Evolutionary conservation across 2,797 vertebrate species (phyloP).

Genomic region (Masticophis lateralis): DNA sequence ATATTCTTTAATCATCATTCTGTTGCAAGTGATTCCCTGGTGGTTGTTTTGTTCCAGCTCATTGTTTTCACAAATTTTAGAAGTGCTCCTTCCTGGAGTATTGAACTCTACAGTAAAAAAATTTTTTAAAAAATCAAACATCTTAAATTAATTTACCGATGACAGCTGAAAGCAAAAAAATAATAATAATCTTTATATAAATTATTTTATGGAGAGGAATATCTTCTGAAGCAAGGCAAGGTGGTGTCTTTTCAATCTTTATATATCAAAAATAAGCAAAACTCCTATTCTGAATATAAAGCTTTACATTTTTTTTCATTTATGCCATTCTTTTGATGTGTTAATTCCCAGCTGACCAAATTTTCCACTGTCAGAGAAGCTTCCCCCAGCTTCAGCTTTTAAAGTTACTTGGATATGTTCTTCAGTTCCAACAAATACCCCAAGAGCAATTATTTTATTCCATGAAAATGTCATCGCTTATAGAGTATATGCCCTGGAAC

Average conservation of each 20-base stretch:
- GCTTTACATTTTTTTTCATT: constrained; percentile 19
- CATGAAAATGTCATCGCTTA: constrained; percentile 3
- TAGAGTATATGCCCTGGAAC: neutral
- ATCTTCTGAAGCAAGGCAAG: neutral
- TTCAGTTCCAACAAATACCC: neutral
- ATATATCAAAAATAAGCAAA: constrained; percentile 25
- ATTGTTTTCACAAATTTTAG: neutral
- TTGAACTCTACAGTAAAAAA: neutral
- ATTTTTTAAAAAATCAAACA: too few species aligned
- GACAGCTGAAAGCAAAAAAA: neutral
- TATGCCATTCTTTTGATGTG: constrained; percentile 28
- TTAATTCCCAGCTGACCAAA: constrained; percentile 17
- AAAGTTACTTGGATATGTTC: neutral
- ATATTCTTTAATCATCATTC: neutral
- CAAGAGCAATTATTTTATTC: neutral
- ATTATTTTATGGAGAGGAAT: neutral
- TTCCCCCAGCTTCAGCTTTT: neutral
- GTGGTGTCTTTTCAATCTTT: neutral
- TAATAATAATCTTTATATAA: neutral
- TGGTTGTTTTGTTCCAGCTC: neutral
- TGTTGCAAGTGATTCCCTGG: neutral
- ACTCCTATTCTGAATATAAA: neutral
- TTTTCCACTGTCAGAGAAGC: constrained; percentile 13
- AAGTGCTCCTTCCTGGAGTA: neutral
- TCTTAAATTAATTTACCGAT: neutral